A percentile compares a stretch with the other conserved stretches of the same genome.
These are phyloP conservation scores for silkworm (Bombyx mori) DNA, from an alignment of 1,140 invertebrate genomes.

Conservation along the genomic window DNA sequence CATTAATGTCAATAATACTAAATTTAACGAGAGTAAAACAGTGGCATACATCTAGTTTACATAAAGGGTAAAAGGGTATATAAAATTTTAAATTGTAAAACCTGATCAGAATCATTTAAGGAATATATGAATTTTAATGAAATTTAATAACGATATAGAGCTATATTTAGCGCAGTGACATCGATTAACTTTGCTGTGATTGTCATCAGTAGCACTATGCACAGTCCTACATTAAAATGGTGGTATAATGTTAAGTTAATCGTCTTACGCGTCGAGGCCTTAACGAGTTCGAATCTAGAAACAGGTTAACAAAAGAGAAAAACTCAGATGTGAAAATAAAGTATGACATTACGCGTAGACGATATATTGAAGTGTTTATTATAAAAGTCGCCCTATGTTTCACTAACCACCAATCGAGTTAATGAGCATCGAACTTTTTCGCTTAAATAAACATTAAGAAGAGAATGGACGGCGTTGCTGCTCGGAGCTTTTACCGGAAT, in stretches of 20 bases:
- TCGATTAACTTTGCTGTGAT: slow-evolving; percentile 4
- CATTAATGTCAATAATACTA: no score
- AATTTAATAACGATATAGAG: slow-evolving; percentile 1
- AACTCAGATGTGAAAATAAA: slow-evolving; percentile 43
- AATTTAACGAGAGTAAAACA: no score
- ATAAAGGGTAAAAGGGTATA: no score
- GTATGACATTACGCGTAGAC: slow-evolving; percentile 34
- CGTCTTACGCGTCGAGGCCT: slow-evolving; percentile 27
- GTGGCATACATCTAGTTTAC: no score
- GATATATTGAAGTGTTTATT: slow-evolving; percentile 23
- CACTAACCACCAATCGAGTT: slow-evolving; percentile 51
- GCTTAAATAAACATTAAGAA: slow-evolving; percentile 61
- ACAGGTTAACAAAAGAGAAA: slow-evolving; percentile 35
- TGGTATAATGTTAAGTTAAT: slow-evolving; percentile 29
- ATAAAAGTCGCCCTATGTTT: slow-evolving; percentile 39
- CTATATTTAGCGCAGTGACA: slow-evolving; percentile 18
- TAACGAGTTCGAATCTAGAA: slow-evolving; percentile 19
- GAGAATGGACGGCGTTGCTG: slow-evolving; percentile 37
- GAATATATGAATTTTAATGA: no score
- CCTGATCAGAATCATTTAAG: no score
- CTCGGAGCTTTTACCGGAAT: slow-evolving; percentile 55
- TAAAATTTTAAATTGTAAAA: no score
- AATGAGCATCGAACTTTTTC: slow-evolving; percentile 56
- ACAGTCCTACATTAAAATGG: slow-evolving; percentile 16
- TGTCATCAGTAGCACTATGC: slow-evolving; percentile 7